phyloP scores from a whole-genome alignment of 1,140 invertebrate species.

The Ceratina australensis region DNA sequence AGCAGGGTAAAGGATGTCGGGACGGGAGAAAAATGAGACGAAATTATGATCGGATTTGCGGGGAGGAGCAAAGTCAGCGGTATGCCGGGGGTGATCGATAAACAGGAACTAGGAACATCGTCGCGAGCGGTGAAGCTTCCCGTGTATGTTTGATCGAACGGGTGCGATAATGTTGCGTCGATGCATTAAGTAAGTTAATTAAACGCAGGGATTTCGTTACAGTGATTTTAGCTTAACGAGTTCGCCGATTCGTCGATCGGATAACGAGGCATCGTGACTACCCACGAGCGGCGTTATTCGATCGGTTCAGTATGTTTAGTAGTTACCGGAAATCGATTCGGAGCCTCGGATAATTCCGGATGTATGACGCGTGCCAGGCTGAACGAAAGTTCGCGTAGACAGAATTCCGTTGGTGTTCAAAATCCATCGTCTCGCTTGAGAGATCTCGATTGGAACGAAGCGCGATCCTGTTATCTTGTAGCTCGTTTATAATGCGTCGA shows the following conservation, averaged over 20 bases:
- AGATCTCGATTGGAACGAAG: too few species aligned
- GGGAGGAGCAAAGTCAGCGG: conserved; percentile 7
- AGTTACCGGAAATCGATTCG: too few species aligned
- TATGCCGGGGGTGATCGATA: conserved; percentile 30
- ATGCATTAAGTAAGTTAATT: conserved; percentile 43
- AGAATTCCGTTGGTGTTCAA: too few species aligned
- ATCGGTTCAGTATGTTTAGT: background rate
- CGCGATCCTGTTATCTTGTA: background rate
- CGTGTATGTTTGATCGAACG: conserved; percentile 19
- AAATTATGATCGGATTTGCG: conserved; percentile 21
- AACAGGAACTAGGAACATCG: conserved; percentile 4
- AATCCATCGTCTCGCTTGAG: too few species aligned
- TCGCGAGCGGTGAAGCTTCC: background rate
- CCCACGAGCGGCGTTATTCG: background rate
- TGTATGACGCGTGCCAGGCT: too few species aligned
- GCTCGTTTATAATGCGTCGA: background rate
- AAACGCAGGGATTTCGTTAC: conserved; percentile 11
- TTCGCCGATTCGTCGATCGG: background rate
- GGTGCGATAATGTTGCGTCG: conserved; percentile 35
- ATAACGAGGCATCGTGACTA: background rate
- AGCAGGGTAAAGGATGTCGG: background rate
- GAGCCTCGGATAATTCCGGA: too few species aligned
- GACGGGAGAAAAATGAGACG: background rate
- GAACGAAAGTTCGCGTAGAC: too few species aligned
- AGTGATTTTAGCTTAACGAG: conserved; percentile 30